Evolutionary conservation across 2,888 invertebrate species (phyloP).

Genomic region (Ormyrus nitidulus): DNA sequence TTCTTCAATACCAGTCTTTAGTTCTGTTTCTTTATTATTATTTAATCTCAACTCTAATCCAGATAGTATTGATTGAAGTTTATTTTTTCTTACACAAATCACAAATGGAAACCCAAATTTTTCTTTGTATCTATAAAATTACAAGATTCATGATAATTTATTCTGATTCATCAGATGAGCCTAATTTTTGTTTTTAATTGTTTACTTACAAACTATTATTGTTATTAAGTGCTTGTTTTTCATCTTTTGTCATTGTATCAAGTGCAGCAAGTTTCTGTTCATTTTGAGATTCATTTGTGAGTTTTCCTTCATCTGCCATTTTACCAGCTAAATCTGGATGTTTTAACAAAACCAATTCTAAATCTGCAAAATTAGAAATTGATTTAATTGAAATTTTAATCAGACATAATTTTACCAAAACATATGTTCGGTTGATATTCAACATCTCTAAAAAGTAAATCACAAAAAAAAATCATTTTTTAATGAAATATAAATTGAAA

Average conservation of each 20-base stretch:
- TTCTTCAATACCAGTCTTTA: slow-evolving; percentile 79
- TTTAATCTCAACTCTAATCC: slow-evolving; percentile 78
- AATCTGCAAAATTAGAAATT: slow-evolving; percentile 73
- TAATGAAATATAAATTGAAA: too few species aligned
- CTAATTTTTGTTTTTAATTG: slow-evolving; percentile 38
- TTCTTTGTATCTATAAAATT: slow-evolving; percentile 77
- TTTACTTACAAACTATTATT: slow-evolving; percentile 73
- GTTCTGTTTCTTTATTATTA: slow-evolving; percentile 78
- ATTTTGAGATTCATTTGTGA: slow-evolving; percentile 79
- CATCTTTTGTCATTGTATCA: slow-evolving; percentile 77
- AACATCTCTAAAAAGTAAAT: too few species aligned
- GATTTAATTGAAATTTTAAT: neutral
- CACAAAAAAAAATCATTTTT: too few species aligned
- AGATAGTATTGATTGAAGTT: slow-evolving; percentile 78
- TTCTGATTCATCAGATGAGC: neutral
- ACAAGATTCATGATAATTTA: neutral
- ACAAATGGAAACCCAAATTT: slow-evolving; percentile 84
- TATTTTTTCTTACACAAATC: slow-evolving; percentile 82
- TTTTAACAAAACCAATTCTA: slow-evolving; percentile 77
- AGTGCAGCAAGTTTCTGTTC: slow-evolving; percentile 80
- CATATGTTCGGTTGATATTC: too few species aligned
- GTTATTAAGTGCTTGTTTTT: slow-evolving; percentile 77
- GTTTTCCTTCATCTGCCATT: slow-evolving; percentile 77
- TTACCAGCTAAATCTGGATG: slow-evolving; percentile 83
- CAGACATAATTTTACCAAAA: too few species aligned